A percentile compares a stretch with the other conserved stretches of the same genome.
phyloP scores from a whole-genome alignment of 2,888 invertebrate species.

The Corbicula japonica region DNA sequence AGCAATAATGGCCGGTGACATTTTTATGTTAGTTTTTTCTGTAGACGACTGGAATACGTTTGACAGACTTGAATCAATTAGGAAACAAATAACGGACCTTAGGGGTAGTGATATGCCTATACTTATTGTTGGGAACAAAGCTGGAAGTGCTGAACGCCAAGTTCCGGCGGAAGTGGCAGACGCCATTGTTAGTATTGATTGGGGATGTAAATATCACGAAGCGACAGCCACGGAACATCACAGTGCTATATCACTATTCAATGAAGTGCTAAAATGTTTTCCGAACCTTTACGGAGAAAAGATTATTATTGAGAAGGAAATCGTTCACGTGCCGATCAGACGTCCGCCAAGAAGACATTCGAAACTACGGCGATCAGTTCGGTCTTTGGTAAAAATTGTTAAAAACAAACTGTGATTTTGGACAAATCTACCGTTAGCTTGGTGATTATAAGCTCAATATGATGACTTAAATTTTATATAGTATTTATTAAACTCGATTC shows the following conservation, averaged over 20 bases:
- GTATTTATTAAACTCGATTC: neutral
- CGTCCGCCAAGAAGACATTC: neutral
- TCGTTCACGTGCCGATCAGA: conserved; percentile 11
- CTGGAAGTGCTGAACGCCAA: conserved; percentile 71
- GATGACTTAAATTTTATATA: neutral
- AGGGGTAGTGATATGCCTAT: conserved; percentile 72
- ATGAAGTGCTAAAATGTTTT: conserved; percentile 40
- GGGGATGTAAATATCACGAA: conserved; percentile 54
- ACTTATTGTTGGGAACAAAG: conserved; percentile 82
- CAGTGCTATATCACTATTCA: conserved; percentile 35
- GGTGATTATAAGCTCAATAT: neutral
- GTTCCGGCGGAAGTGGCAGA: conserved; percentile 90
- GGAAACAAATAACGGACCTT: conserved; percentile 77
- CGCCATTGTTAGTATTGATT: conserved; percentile 89
- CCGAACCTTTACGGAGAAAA: conserved; percentile 49
- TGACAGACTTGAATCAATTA: conserved; percentile 77
- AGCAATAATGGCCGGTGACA: conserved; percentile 84
- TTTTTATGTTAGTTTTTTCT: conserved; percentile 86
- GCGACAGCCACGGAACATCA: conserved; percentile 35
- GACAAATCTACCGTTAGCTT: neutral
- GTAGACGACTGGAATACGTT: conserved; percentile 84
- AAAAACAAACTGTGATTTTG: neutral
- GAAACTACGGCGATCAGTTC: conserved; percentile 7
- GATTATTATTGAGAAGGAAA: conserved; percentile 14
- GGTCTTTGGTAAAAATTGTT: conserved; percentile 20